Percentiles rank a stretch among this genome's conserved stretches.
Evolutionary conservation across 2,797 vertebrate species (phyloP).

Genomic region (Brachymystax lenok): DNA sequence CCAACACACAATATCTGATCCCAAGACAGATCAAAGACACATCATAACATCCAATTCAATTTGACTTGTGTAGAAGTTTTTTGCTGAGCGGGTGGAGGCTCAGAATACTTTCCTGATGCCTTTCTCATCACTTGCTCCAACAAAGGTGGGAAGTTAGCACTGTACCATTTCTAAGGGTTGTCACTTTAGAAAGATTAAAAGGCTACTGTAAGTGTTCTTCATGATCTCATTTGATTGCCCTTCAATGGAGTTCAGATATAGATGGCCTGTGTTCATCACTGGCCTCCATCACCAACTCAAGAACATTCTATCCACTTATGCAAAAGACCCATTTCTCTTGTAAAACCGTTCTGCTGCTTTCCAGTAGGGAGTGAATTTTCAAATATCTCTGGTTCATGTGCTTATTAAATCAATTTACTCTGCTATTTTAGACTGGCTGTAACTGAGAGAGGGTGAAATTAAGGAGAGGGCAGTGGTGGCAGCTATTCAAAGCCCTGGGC

Average conservation of each 20-base stretch:
- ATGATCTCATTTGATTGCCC: not conserved
- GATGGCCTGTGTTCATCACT: not conserved
- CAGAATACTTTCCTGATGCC: not conserved
- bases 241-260: not conserved
- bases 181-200: too few species aligned
- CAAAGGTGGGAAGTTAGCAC: too few species aligned
- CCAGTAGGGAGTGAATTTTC: not conserved
- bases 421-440: constrained; percentile 3
- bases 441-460: not conserved
- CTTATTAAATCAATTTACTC: not conserved
- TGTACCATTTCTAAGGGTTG: too few species aligned
- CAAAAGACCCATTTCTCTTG: not conserved
- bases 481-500: constrained; percentile 1
- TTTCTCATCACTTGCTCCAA: not conserved
- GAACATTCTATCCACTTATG: not conserved
- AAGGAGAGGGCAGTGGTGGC: constrained; percentile 7
- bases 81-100: not conserved
- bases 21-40: not conserved
- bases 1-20: too few species aligned
- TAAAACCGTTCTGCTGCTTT: not conserved
- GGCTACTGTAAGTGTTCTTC: not conserved
- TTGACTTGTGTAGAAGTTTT: too few species aligned
- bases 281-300: not conserved
- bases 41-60: not conserved
- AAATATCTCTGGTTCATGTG: not conserved